phyloP scores from a whole-genome alignment of 2,113 vertebrate genomes.

The Entosphenus tridentatus region DNA sequence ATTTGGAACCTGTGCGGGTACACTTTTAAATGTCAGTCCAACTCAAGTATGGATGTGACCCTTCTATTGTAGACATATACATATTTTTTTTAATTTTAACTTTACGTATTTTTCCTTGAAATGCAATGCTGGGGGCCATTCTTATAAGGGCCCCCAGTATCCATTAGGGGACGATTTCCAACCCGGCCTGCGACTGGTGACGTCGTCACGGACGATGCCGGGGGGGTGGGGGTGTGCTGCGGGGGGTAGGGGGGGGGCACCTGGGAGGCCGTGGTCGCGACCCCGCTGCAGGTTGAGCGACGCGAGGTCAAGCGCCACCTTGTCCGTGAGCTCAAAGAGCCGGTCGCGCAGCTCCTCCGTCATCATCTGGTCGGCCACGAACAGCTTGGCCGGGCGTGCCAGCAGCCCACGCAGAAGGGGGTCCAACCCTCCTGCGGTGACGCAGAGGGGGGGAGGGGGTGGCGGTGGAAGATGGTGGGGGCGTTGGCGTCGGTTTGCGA shows the following conservation, averaged over 20 bases:
- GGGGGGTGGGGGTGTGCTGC: too few relatives aligned
- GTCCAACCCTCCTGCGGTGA: slow-evolving; percentile 53
- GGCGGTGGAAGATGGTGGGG: neutral
- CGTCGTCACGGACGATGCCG: too few relatives aligned
- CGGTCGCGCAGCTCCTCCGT: slow-evolving; percentile 48
- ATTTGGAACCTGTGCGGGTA: too few relatives aligned
- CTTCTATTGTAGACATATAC: too few relatives aligned
- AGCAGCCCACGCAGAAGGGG: slow-evolving; percentile 57
- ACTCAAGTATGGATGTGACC: too few relatives aligned
- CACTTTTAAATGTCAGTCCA: too few relatives aligned
- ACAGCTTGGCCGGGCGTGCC: slow-evolving; percentile 30
- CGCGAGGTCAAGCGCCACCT: slow-evolving; percentile 43
- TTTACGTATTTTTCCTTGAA: too few relatives aligned
- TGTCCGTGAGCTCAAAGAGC: slow-evolving; percentile 32
- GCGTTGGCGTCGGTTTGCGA: neutral
- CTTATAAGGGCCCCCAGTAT: too few relatives aligned
- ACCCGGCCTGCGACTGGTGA: too few relatives aligned
- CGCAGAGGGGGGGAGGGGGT: neutral
- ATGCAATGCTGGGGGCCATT: too few relatives aligned
- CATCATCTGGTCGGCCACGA: slow-evolving; percentile 31
- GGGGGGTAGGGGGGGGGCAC: slow-evolving; percentile 16
- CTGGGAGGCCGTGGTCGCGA: slow-evolving; percentile 72
- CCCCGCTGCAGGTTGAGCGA: slow-evolving; percentile 73
- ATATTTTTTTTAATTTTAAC: too few relatives aligned
- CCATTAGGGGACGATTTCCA: too few relatives aligned